phyloP scores from a whole-genome alignment of 2,888 invertebrate genomes.

The Eilema caniola region DNA sequence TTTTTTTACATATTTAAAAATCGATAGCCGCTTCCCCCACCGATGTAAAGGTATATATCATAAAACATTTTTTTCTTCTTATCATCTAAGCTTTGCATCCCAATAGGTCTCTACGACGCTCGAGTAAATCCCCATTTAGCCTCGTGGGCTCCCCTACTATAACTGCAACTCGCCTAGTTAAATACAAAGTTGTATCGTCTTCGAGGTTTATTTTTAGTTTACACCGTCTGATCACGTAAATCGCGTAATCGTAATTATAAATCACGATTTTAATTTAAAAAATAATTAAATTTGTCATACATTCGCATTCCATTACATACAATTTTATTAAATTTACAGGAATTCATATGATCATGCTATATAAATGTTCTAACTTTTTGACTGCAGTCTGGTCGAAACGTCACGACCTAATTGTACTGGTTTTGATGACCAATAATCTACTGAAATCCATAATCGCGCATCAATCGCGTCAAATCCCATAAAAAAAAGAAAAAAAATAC shows the following conservation, averaged over 20 bases:
- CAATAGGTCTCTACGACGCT: too few species aligned
- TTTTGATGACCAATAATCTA: background rate
- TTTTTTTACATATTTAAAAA: too few species aligned
- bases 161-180: background rate
- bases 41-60: too few species aligned
- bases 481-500: too few species aligned
- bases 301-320: background rate
- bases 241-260: background rate
- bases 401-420: background rate
- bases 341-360: background rate
- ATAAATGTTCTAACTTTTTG: background rate
- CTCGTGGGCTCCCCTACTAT: too few species aligned
- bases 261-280: background rate
- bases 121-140: too few species aligned
- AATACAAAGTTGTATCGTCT: conserved; percentile 5
- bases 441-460: background rate
- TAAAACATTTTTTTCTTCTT: too few species aligned
- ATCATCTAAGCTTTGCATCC: too few species aligned
- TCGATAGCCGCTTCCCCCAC: too few species aligned
- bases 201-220: background rate
- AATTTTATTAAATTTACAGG: background rate
- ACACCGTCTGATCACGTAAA: background rate
- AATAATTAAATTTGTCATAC: too few species aligned
- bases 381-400: too few species aligned
- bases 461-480: too few species aligned